Base-by-base conservation (phyloP, 2,888 invertebrate genomes). In the Tenthredo scrophulariae region DNA sequence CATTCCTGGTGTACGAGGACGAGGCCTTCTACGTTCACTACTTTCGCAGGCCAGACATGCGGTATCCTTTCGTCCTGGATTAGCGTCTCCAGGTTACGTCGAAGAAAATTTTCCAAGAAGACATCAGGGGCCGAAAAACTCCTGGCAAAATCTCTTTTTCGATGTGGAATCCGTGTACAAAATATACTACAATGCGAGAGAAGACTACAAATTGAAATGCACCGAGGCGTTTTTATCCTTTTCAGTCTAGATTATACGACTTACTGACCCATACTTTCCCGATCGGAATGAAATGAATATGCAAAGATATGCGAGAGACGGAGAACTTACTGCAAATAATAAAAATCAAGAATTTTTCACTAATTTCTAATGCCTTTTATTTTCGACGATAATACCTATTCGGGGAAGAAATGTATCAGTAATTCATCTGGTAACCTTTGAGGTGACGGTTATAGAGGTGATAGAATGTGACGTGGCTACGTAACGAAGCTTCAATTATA, bases 51-150 rank as follows among this genome's bases (percentile, higher is more conserved):
- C 40, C 58, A 43, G 58, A 40, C 84, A 54, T 54, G 37, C 54
- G 43, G 74, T 22, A 72, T 84, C 62, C 74, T 74, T 84, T 74
- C 75, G 58, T 18, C 22, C 74, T 74, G 74, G 74, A 40, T 74
- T 74, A 74, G 15, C 22, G 74, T 74, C 22, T 10, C 33, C 33
- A 67, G 67, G 62, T 62, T 62, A 10, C 26, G 62, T 62, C 26
- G 13, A 4, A 26, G 13, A 18, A 62, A 22, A 62, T 62, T 62
- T 26, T 26, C 62, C 3, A 26, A 62, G 26, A 22, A 13, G 26
- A 26, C 2, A 26, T 62, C 62, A 13, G 26, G 62, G 26, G 62
- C 26, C 13, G 22, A 0, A 62, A 13, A 62, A 62, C 62, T 62
- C 15, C n/a, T 18, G 2, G 70, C 9, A 70, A 33, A n/a, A 7